A percentile compares a stretch with the other conserved stretches of the same genome.
Conservation (phyloP, 2,113 vertebrate species). For the Tyto alba region DNA sequence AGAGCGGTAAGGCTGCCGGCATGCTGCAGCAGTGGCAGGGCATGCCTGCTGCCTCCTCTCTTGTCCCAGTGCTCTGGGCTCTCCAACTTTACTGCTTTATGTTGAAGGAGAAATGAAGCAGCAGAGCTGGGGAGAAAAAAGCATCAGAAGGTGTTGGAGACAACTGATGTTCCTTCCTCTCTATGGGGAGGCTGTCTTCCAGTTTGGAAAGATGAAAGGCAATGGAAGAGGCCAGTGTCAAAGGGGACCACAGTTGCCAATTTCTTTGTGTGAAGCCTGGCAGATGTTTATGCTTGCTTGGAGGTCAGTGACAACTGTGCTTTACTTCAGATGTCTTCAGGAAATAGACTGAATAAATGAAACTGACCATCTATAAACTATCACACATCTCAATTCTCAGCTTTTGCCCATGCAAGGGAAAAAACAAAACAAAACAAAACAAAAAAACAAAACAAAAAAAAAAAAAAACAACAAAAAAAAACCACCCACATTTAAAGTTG, state of each 20-base stretch:
- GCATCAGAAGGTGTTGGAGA: not conserved
- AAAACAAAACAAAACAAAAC: no score
- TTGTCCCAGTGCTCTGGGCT: not conserved
- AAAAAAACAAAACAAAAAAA: no score
- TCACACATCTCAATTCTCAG: not conserved
- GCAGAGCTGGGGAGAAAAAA: not conserved
- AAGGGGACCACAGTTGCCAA: not conserved
- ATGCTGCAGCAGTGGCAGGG: not conserved
- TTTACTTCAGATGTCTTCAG: not conserved
- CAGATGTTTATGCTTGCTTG: not conserved
- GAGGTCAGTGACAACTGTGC: not conserved
- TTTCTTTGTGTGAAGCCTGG: not conserved
- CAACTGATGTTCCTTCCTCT: not conserved
- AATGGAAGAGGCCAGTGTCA: not conserved
- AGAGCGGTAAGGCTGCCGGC: not conserved
- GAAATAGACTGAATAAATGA: not conserved
- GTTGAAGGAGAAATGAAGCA: not conserved
- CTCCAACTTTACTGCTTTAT: not conserved
- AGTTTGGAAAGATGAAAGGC: not conserved
- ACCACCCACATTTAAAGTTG: not conserved
- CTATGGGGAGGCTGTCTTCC: not conserved
- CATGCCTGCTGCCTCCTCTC: not conserved
- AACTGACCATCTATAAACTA: not conserved
- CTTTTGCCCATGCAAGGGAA: not conserved
- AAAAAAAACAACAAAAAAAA: no score